Percentiles rank a stretch among this genome's conserved stretches.
Conservation (phyloP, 2,888 invertebrate species). For the Ditylenchus weischeri region DNA sequence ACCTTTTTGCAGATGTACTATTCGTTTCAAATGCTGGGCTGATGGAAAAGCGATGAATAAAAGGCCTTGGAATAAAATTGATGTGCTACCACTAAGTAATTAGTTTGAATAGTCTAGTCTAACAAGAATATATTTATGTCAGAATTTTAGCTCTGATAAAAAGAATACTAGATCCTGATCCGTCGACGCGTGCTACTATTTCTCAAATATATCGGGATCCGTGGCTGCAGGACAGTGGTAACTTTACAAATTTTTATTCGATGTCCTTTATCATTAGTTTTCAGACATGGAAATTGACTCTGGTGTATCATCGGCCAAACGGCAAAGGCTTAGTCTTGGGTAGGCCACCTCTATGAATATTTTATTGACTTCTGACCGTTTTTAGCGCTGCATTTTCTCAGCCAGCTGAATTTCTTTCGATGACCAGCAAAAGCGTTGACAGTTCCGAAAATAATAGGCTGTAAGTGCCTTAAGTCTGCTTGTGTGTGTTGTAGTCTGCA, state of each 20-base stretch:
- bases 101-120: no score
- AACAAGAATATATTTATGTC: not conserved
- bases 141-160: slow-evolving; percentile 67
- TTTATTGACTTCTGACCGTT: not conserved
- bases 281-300: not conserved
- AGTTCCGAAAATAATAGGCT: no score
- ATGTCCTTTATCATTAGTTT: not conserved
- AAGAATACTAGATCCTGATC: slow-evolving; percentile 72
- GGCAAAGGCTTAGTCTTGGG: not conserved
- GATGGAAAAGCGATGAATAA: not conserved
- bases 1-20: not conserved
- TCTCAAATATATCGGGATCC: slow-evolving; percentile 72
- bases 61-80: slow-evolving; percentile 3
- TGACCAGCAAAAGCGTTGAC: not conserved
- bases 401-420: not conserved
- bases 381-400: slow-evolving; percentile 5
- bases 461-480: no score
- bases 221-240: slow-evolving; percentile 65
- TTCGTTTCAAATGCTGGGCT: slow-evolving; percentile 12
- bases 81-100: not conserved
- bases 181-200: slow-evolving; percentile 70
- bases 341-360: not conserved
- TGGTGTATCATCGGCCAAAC: not conserved
- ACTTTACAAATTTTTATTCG: not conserved
- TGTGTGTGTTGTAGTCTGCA: not conserved